Conservation (phyloP, 2,113 vertebrate genomes). For the Cinclus cinclus region DNA sequence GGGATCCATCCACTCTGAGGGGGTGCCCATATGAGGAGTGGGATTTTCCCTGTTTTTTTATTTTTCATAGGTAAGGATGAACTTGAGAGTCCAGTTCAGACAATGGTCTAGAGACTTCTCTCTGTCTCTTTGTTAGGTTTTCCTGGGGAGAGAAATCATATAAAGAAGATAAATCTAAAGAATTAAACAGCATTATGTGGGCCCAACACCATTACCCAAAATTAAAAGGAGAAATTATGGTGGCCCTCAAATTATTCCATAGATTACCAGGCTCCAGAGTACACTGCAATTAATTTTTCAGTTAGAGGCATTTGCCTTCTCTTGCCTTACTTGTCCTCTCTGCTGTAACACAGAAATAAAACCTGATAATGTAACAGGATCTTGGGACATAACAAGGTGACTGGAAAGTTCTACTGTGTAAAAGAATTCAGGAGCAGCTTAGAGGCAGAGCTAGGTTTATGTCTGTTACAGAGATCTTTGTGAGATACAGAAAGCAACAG, state of each 20-base stretch:
- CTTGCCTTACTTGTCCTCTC: background rate
- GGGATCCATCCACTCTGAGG: background rate
- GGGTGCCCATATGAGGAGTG: background rate
- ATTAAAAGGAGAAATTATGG: background rate
- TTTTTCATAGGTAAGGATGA: background rate
- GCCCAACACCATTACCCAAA: background rate
- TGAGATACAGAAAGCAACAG: background rate
- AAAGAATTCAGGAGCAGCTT: background rate
- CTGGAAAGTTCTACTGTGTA: background rate
- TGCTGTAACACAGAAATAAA: background rate
- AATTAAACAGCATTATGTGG: background rate
- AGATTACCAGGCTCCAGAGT: background rate
- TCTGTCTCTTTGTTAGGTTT: background rate
- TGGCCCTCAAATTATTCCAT: background rate
- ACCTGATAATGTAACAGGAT: background rate
- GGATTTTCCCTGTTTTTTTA: background rate
- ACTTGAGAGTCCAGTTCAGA: background rate
- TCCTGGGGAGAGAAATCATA: accelerated
- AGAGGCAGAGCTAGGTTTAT: background rate
- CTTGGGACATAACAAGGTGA: background rate
- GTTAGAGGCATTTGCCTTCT: accelerated
- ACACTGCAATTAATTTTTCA: background rate
- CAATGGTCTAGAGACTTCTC: accelerated
- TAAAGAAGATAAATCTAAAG: background rate
- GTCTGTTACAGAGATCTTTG: background rate